Base-by-base conservation (phyloP, 2,888 invertebrate genomes). In the Icerya purchasi region DNA sequence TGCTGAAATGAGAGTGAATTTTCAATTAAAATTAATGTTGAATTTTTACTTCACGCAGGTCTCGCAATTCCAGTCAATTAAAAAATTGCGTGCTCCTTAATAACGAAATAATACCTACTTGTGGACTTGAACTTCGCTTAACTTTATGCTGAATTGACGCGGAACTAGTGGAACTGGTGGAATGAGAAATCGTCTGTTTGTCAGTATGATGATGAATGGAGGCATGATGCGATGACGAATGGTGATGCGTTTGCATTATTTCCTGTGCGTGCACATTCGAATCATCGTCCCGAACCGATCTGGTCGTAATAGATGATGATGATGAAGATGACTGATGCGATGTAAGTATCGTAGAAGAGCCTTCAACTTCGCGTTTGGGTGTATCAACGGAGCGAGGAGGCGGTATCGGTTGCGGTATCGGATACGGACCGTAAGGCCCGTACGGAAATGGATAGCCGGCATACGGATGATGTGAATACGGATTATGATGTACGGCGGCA, bases 261-360 rank as follows among this genome's bases (percentile, higher is more conserved):
- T 64, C 64, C 21, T 61, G 61, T 22, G 60, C 3, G 49, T 60
- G 60, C n/a, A 55, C 19, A 18, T 59, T 59, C 22, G 61, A 58
- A 53, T 66, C 66, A 53, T 67, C 71, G 59, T 74, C 83, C 66
- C 83, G 74, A 51, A 77, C 67, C 51, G 77, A 77, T 66, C 84
- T 76, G 5, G 82, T 80, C 19, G 82, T 82, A n/a, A 83, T 78
- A 20, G 60, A 60, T 8, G 60, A 60, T 22, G 81, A 82, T 62
- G 80, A 80, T 66, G 81, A 82, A 18, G 81, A 81, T 66, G 80
- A 82, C 66, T 81, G 82, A 70, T 83, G 83, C 18, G 81, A 77
- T 0, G 76, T 74, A 5, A 36, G 14, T 70, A 81, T 80, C 68
- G 83, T 75, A 69, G 82, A 81, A 58, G 56, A 5, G 24, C 77